Base-by-base conservation (phyloP, 2,113 vertebrate genomes). In the Plotosus lineatus region DNA sequence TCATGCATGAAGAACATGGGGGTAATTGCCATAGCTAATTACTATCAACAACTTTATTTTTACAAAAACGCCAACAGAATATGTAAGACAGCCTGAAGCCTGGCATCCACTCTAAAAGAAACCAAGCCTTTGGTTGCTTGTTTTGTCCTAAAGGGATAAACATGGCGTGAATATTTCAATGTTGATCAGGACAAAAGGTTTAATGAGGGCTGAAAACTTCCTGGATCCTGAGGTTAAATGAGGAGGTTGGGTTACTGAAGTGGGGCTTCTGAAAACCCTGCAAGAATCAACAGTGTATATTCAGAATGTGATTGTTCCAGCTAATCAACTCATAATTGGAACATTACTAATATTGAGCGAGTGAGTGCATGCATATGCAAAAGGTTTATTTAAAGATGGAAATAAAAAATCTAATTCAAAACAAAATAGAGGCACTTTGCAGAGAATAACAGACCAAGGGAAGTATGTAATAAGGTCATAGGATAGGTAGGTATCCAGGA, bases 21-120 rank as follows among this genome's bases (percentile, higher is more conserved):
- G 46, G 19, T 58, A 31, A 56, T 40, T 79, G 75, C 85, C 84
- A 89, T 56, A 36, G 53, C 69, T 83, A 83, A 88, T 87, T 82
- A 87, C 46, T 36, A 85, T 86, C 83, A 86, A 81, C 81, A 76
- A 42, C 71, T 78, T 80, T 82, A 81, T 82, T 83, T 86, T 74
- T 46, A 58, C 31, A 23, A 61, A 19, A 10, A 44, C 61, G 46
- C 68, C 42, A 50, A 58, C 63, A 23, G 33, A 71, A 4, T n/a
- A 58, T 56, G 51, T 33, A 50, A 12, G 36, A 60, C 42, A 69
- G 66, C 79, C 68, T 50, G 33, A 78, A 75, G 60, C 55, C 38
- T 14, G 36, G 58, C 51, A 46, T 53, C 46, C 23, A 75, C 61
- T 75, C 61, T 14, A 79, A 61, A 61, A 76, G 46, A 26, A 17